Conservation (phyloP, 2,797 vertebrate species). For the Saguinus oedipus region DNA sequence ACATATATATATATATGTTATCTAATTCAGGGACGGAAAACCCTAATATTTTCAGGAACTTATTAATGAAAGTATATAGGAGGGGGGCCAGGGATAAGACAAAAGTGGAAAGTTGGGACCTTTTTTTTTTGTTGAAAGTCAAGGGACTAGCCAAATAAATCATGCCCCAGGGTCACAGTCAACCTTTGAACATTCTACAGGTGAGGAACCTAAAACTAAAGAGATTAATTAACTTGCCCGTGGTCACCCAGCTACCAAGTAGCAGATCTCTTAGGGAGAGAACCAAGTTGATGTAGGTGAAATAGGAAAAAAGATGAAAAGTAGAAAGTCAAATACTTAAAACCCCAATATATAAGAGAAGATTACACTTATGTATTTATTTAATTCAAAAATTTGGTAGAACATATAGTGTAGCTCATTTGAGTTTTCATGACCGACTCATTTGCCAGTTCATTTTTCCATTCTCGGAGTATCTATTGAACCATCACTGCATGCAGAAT, state of each 20-base stretch:
- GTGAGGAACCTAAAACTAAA: neutral
- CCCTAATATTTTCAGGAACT: neutral
- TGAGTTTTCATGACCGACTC: neutral
- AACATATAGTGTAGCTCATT: neutral
- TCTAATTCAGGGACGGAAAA: neutral
- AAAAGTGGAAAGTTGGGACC: neutral
- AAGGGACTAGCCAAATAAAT: neutral
- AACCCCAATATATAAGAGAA: neutral
- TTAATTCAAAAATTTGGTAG: conserved; percentile 17
- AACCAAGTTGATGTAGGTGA: neutral
- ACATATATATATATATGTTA: neutral
- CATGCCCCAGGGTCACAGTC: neutral
- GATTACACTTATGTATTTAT: neutral
- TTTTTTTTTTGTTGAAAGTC: neutral
- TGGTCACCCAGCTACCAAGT: neutral
- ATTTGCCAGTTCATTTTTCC: neutral
- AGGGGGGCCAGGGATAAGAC: neutral
- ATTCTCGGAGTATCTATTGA: neutral
- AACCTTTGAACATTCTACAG: neutral
- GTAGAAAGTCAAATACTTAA: neutral
- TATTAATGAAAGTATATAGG: neutral
- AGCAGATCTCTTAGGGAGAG: neutral
- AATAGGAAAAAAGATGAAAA: neutral
- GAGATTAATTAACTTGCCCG: neutral
- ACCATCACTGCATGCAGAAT: neutral